These are phyloP conservation scores for Otus scops DNA, from an alignment of 2,797 vertebrate species.

Conservation along the genomic window DNA sequence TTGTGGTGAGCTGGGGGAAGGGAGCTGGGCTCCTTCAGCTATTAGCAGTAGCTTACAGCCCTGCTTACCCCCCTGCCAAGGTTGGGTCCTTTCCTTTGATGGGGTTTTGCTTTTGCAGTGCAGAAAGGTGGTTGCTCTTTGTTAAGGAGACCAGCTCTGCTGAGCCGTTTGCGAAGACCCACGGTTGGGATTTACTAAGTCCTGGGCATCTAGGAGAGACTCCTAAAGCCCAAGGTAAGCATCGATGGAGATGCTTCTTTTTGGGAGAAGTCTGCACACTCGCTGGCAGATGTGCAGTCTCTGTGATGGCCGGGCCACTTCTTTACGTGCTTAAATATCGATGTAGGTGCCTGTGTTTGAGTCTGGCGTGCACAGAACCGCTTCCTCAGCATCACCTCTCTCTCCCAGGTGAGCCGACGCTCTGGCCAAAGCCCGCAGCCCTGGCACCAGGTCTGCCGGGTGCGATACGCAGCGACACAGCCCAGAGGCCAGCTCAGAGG, in stretches of 20 bases:
- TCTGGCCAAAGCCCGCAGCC: background rate
- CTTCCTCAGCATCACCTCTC: background rate
- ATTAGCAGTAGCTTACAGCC: slow-evolving; percentile 52
- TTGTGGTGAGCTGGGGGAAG: slow-evolving; percentile 62
- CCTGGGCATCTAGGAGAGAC: background rate
- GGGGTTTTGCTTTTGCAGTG: background rate
- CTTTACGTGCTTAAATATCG: background rate
- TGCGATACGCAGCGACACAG: background rate
- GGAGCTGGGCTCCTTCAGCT: slow-evolving; percentile 46
- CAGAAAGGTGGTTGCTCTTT: slow-evolving; percentile 20
- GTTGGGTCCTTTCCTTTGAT: slow-evolving; percentile 40
- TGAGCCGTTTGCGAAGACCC: background rate
- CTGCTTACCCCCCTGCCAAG: slow-evolving; percentile 21
- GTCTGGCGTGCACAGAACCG: background rate
- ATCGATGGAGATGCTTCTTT: background rate
- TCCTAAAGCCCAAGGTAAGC: background rate
- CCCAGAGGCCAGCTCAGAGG: background rate
- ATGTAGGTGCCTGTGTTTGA: background rate
- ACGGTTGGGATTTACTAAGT: background rate
- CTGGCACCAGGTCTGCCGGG: background rate
- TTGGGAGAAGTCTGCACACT: background rate
- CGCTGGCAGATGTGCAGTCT: background rate
- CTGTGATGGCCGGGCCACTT: background rate
- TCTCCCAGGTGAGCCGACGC: background rate
- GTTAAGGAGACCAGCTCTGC: background rate